A percentile compares a stretch with the other conserved stretches of the same genome.
Conservation (phyloP, 2,888 invertebrate genomes). For the Leucophenga maculata region DNA sequence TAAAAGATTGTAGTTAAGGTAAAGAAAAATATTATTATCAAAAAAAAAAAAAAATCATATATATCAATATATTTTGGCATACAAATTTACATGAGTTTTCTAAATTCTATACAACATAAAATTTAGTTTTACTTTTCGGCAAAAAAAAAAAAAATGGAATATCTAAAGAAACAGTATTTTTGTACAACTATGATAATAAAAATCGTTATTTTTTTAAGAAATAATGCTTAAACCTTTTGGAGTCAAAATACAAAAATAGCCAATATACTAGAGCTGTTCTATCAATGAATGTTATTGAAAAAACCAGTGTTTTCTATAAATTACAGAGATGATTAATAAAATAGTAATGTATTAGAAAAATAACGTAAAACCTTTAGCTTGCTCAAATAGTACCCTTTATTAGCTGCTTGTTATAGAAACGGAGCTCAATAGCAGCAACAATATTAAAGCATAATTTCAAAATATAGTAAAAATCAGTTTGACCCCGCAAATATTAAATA, state of each 20-base stretch:
- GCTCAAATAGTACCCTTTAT: too few relatives aligned
- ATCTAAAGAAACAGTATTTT: constrained; percentile 35
- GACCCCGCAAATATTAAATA: constrained; percentile 6
- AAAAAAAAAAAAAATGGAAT: constrained; percentile 32
- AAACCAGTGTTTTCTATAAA: neutral
- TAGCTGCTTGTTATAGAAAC: neutral
- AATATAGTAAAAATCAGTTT: constrained; percentile 6
- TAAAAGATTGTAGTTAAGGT: constrained; percentile 23
- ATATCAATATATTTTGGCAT: constrained; percentile 59
- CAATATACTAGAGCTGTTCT: neutral
- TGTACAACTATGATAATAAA: constrained; percentile 10
- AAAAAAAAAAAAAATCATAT: constrained; percentile 22
- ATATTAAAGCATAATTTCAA: neutral
- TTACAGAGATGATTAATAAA: neutral
- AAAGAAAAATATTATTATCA: constrained; percentile 34
- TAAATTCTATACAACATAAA: constrained; percentile 34
- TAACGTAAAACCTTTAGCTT: too few relatives aligned
- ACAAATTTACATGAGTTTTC: constrained; percentile 54
- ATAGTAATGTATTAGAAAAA: neutral
- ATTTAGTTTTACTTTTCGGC: constrained; percentile 44
- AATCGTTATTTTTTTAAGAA: constrained; percentile 21
- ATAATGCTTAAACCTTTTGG: neutral
- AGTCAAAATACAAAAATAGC: neutral
- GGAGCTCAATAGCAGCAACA: neutral
- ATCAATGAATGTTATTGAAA: too few relatives aligned